Conservation (phyloP, 2,888 invertebrate genomes). For the Epirrita christyi region DNA sequence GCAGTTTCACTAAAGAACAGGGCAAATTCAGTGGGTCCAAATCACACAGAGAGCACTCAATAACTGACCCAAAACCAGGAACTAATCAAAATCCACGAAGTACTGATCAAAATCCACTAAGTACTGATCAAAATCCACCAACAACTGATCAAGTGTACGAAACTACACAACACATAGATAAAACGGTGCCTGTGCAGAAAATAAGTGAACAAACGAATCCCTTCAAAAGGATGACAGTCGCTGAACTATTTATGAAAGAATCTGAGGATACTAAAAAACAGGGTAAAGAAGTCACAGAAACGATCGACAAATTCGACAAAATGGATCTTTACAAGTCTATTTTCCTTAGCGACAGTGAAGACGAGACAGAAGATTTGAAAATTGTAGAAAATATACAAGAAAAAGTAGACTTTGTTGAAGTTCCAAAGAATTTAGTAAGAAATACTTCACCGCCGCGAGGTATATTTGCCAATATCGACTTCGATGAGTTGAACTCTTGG, state of each 20-base stretch:
- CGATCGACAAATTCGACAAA: conserved; percentile 79
- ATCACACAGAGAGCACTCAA: conserved; percentile 47
- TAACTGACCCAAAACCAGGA: conserved; percentile 11
- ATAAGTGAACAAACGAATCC: conserved; percentile 40
- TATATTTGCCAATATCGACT: conserved; percentile 88
- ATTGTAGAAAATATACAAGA: conserved; percentile 31
- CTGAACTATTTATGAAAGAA: conserved; percentile 76
- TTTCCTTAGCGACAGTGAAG: conserved; percentile 92
- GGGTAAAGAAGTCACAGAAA: conserved; percentile 61
- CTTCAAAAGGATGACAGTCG: conserved; percentile 74
- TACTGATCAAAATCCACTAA: conserved; percentile 3
- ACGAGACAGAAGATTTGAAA: conserved; percentile 68
- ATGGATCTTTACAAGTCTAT: conserved; percentile 95
- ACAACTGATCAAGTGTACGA: background rate
- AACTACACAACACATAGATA: background rate
- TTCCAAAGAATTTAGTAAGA: conserved; percentile 83
- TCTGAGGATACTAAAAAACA: conserved; percentile 64
- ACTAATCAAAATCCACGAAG: conserved; percentile 4
- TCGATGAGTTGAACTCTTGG: conserved; percentile 84
- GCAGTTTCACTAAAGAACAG: conserved; percentile 80
- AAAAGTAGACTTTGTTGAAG: conserved; percentile 52
- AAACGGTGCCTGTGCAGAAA: conserved; percentile 5
- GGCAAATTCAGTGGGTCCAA: conserved; percentile 73
- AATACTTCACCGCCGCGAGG: conserved; percentile 89
- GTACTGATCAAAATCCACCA: conserved; percentile 7